Base-by-base conservation (phyloP, 2,888 invertebrate genomes). In the Microchrysa polita region DNA sequence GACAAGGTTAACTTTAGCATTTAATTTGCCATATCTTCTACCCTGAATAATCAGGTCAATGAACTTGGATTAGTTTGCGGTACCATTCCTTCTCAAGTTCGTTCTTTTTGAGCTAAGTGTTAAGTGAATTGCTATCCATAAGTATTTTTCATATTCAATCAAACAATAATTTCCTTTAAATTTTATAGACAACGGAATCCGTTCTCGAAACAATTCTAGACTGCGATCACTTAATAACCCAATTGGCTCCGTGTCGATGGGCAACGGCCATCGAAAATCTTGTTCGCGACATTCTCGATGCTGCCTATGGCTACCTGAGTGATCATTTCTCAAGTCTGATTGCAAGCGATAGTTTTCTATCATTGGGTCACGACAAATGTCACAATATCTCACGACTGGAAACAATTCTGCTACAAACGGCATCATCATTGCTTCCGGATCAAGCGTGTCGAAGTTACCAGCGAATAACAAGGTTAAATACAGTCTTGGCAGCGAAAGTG, bases 181-280 rank as follows among this genome's bases (percentile, higher is more conserved):
- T 57, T 18, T 82, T 82, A 0, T 80, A 91, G 91, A 90, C 91
- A 18, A 87, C 90, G 1, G 93, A 95, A 78, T 94, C 91, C 79
- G 90, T 97, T 27, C 86, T 97, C 67, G 94, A 95, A 79, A 92
- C 92, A 0, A 90, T 95, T 74, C 88, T 93, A 81, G 92, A 93
- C 75, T 95, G 95, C 82, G 95, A 96, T 81, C 91, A 93, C 86
- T 85, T 93, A 77, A 86, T 92, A 78, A 89, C 92, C 2, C 91
- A 92, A 53, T 86, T 96, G 76, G 93, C 94, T 9, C 90, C 90
- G 76, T 90, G 92, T 55, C 89, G 93, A 75, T 96, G 96, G 96
- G 91, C 94, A 0, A 91, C 95, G 14, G 80, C 81, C 65, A 82
- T 84, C 74, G 91, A 91, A 77, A 89, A 90, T 75, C 86, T 95